Conservation (phyloP, 1,140 invertebrate species). For the Diabrotica undecimpunctata region DNA sequence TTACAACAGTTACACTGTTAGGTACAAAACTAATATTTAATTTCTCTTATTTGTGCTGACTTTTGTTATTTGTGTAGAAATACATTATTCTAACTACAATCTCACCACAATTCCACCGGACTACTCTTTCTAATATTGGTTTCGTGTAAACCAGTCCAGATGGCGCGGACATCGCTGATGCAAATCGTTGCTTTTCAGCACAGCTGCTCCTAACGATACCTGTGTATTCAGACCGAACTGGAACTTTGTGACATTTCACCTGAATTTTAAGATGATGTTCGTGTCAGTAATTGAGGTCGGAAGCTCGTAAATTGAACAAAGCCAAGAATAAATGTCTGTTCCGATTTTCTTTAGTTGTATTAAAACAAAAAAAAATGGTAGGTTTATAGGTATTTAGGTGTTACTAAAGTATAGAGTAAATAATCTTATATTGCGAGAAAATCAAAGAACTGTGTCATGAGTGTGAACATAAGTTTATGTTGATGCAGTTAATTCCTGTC, state of each 20-base stretch:
- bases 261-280: not conserved
- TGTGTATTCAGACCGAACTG: not conserved
- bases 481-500: no score
- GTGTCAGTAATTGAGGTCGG: not conserved
- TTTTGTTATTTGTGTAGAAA: not conserved
- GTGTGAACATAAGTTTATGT: no score
- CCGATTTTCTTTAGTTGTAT: no score
- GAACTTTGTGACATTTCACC: slow-evolving; percentile 6
- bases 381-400: no score
- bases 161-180: slow-evolving; percentile 4
- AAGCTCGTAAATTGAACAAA: not conserved
- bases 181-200: slow-evolving; percentile 7
- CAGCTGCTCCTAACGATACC: slow-evolving; percentile 8
- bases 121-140: not conserved
- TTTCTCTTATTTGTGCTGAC: not conserved
- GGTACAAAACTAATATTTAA: not conserved
- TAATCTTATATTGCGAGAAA: no score
- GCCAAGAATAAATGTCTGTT: no score
- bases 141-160: slow-evolving; percentile 4
- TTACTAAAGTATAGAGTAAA: no score
- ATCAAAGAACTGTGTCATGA: no score
- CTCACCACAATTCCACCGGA: not conserved
- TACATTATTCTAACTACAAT: not conserved
- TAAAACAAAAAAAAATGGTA: no score
- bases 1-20: no score